Evolutionary conservation across 1,140 invertebrate species (phyloP), one percentile per base, ranked within the genome.

Genomic region (Pseudomyrmex concolor): DNA sequence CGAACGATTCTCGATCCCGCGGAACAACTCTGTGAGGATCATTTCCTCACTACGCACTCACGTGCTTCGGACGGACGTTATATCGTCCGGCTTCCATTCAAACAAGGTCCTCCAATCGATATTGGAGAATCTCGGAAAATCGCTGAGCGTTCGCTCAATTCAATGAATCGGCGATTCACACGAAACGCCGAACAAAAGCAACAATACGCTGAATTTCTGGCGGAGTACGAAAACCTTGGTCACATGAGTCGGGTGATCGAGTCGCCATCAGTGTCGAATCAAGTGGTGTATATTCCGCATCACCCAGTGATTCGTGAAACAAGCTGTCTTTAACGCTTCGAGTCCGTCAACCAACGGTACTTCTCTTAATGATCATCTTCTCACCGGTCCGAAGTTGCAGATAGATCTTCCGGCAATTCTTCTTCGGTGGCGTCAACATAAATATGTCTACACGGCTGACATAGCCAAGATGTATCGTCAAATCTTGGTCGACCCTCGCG

Each of bases 291-390:
- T 54, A 83, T 88, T 7, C 86, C 86, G 1, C 86, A 88, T 62
- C 68, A 85, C 45, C 71, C 81, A 0, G 84, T 88, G 0, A 2
- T 84, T 0, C 57, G 72, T 8, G 22, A 62, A 10, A 13, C 17
- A 71, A 0, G 72, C 84, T 5, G 85, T 89, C 0, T 85, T 89
- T 51, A 84, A 85, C n/a, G 86, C 80, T 0, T 87, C 86, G 0
- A 45, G 64, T 43, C 0, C 1, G 0, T 83, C 83, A 0, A 10
- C 17, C 0, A 85, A 68, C 22, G 64, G 51, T 0, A 17, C 19
- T 0, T 80, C 62, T 1, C 50, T 87, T 13, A 87, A 87, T n/a
- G 68, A 72, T 10, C 45, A 15, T 22, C n/a, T 85, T 0, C 45
- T 34, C 0, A 0, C 50, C 0, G 86, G 84, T 10, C 84, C 74